phyloP scores from a whole-genome alignment of 2,113 vertebrate species.

The Myrmecophaga tridactyla region DNA sequence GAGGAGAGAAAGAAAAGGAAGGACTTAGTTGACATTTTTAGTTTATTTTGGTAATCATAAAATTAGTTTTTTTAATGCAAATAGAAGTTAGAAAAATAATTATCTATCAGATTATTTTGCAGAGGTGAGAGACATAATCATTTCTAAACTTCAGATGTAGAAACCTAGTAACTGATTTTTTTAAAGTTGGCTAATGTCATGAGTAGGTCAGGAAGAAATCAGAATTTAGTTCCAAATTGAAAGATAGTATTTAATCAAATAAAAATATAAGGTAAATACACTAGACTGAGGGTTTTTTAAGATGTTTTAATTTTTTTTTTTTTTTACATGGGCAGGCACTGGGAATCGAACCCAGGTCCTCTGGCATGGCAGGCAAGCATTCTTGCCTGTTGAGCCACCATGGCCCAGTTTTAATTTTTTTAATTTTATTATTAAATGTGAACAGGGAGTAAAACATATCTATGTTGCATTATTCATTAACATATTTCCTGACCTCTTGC shows the following conservation, averaged over 20 bases:
- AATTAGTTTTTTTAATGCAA: slow-evolving; percentile 43
- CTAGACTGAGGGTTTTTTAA: too few relatives aligned
- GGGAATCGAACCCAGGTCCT: too few relatives aligned
- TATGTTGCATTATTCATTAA: slow-evolving; percentile 26
- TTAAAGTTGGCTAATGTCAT: not conserved
- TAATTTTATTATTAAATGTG: not conserved
- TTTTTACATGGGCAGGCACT: too few relatives aligned
- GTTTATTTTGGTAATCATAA: slow-evolving; percentile 9
- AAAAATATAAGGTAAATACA: not conserved
- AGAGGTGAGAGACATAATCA: not conserved
- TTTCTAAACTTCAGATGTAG: slow-evolving; percentile 27
- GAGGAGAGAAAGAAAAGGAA: not conserved
- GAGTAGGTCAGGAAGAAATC: slow-evolving; percentile 16
- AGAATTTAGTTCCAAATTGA: slow-evolving; percentile 38
- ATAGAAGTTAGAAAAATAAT: slow-evolving; percentile 42
- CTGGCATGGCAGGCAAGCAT: too few relatives aligned
- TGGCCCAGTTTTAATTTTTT: slow-evolving; percentile 30
- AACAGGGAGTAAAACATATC: not conserved
- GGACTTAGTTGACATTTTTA: not conserved
- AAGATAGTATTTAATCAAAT: slow-evolving; percentile 14
- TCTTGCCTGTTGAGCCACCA: too few relatives aligned
- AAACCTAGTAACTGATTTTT: not conserved
- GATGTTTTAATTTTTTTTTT: slow-evolving; percentile 29
- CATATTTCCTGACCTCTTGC: slow-evolving; percentile 5
- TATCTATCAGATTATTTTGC: not conserved